Conservation (phyloP, 37 sponge, comb jelly and placozoan species). For the Dysidea cf. avara region DNA sequence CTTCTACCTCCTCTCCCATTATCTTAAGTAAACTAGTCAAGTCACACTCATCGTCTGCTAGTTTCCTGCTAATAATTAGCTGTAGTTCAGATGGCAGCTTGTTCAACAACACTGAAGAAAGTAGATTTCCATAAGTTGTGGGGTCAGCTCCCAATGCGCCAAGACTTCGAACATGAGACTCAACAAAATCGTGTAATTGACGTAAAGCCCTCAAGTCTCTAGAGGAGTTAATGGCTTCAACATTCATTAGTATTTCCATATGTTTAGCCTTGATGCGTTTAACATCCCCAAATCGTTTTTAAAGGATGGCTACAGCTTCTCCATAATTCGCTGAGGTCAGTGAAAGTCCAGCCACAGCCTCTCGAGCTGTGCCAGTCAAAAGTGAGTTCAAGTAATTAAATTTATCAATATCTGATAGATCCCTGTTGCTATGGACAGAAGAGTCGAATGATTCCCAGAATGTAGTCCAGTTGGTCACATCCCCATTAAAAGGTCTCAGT, state of each 20-base stretch:
- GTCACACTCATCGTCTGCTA: neutral
- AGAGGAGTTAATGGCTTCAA: neutral
- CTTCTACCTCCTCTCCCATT: neutral
- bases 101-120: slow-evolving; percentile 3
- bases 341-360: slow-evolving; percentile 23
- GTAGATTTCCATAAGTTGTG: neutral
- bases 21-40: neutral
- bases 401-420: slow-evolving; percentile 15
- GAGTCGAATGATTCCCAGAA: slow-evolving; percentile 35
- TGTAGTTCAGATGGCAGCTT: slow-evolving; percentile 11
- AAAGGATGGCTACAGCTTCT: slow-evolving; percentile 3
- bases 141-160: neutral
- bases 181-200: neutral
- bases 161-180: neutral
- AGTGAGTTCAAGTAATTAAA: slow-evolving; percentile 35
- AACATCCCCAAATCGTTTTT: slow-evolving; percentile 10
- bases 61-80: slow-evolving; percentile 20
- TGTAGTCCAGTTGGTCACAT: slow-evolving; percentile 10
- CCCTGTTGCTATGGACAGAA: slow-evolving; percentile 12
- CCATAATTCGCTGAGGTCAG: slow-evolving; percentile 13
- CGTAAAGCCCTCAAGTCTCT: neutral
- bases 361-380: neutral
- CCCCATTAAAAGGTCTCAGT: slow-evolving; percentile 20
- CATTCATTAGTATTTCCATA: slow-evolving; percentile 2
- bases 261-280: slow-evolving; percentile 4